phyloP scores from a whole-genome alignment of 2,888 invertebrate genomes.

The Papilio protenor region DNA sequence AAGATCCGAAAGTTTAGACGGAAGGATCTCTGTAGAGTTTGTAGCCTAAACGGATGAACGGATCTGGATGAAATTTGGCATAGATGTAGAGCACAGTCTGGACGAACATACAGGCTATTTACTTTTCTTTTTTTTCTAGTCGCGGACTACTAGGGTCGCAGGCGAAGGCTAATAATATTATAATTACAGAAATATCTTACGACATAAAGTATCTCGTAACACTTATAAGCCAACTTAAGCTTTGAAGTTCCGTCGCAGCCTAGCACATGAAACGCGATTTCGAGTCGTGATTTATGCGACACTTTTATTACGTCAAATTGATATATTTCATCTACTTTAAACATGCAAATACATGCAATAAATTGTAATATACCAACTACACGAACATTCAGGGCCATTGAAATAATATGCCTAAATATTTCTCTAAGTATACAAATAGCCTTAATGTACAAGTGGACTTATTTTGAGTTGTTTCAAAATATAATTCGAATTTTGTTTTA shows the following conservation, averaged over 20 bases:
- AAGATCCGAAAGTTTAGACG: too few species aligned
- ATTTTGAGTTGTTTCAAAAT: neutral
- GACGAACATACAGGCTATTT: too few species aligned
- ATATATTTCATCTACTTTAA: slow-evolving; percentile 10
- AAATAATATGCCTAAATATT: neutral
- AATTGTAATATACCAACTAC: neutral
- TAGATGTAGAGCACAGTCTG: too few species aligned
- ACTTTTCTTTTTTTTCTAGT: too few species aligned
- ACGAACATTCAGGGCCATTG: neutral
- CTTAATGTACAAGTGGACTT: neutral
- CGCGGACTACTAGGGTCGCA: too few species aligned
- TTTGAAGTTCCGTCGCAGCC: neutral
- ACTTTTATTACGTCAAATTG: slow-evolving; percentile 31
- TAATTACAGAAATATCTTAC: neutral
- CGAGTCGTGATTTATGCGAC: slow-evolving; percentile 6
- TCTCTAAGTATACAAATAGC: neutral
- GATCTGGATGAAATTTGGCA: too few species aligned
- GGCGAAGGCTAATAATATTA: neutral
- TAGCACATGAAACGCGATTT: neutral
- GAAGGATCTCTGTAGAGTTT: too few species aligned
- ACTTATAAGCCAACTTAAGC: neutral
- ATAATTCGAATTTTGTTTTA: neutral
- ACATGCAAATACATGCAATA: slow-evolving; percentile 16
- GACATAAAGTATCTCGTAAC: neutral
- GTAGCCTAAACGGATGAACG: too few species aligned